phyloP scores from a whole-genome alignment of 1,140 invertebrate species.

The Drosophila sp. region DNA sequence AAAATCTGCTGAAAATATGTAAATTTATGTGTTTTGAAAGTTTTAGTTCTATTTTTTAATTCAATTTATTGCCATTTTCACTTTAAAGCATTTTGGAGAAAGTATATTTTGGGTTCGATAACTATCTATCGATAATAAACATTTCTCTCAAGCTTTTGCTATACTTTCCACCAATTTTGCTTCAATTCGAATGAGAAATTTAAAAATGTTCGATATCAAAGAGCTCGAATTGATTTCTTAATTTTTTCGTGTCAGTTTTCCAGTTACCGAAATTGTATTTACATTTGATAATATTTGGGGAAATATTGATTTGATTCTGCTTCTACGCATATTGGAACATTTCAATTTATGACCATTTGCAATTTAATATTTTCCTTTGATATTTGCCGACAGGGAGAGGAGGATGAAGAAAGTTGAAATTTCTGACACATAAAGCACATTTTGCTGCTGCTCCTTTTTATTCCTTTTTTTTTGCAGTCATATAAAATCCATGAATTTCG shows the following conservation, averaged over 20 bases:
- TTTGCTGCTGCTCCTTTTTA: background rate
- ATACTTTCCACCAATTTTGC: no score
- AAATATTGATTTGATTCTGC: slow-evolving; percentile 7
- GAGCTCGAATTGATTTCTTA: background rate
- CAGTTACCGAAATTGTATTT: background rate
- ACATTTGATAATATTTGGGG: slow-evolving; percentile 1
- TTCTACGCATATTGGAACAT: background rate
- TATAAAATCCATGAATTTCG: slow-evolving; percentile 37
- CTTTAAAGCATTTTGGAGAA: no score
- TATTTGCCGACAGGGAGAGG: background rate
- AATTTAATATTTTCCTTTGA: slow-evolving; percentile 11
- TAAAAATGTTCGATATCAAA: no score
- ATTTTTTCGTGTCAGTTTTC: background rate
- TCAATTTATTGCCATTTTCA: no score
- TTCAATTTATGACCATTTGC: background rate
- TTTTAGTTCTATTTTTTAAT: no score
- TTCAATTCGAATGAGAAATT: no score
- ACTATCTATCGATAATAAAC: no score
- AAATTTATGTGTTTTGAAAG: no score
- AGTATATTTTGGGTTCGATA: no score
- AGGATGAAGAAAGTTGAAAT: background rate
- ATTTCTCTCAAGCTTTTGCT: no score
- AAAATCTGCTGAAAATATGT: no score
- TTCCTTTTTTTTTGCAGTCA: background rate
- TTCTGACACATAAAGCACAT: slow-evolving; percentile 18